These are phyloP conservation scores for Reticulitermes lucifugus DNA, from an alignment of 2,888 invertebrate genomes.

Conservation along the genomic window DNA sequence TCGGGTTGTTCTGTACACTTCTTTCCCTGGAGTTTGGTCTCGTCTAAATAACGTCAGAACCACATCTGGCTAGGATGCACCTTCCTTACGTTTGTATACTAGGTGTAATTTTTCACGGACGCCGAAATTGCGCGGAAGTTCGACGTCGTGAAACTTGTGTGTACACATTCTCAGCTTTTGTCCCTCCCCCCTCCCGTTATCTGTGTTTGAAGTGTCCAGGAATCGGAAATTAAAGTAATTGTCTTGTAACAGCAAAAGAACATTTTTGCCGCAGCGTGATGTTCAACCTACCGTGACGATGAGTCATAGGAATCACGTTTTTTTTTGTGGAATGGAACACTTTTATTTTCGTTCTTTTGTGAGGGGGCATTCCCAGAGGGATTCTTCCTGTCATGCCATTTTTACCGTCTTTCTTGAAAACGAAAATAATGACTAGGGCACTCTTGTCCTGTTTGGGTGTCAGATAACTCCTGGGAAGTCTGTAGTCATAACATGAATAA, in stretches of 20 bases:
- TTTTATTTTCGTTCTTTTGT: too few species aligned
- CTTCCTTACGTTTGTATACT: neutral
- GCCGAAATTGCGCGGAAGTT: neutral
- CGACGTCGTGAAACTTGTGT: neutral
- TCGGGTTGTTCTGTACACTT: too few species aligned
- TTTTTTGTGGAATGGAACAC: too few species aligned
- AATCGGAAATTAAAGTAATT: conserved; percentile 29
- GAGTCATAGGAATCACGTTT: neutral
- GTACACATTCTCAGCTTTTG: neutral
- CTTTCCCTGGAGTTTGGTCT: too few species aligned
- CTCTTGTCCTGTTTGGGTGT: too few species aligned
- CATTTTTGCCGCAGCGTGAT: neutral
- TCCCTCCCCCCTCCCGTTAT: neutral
- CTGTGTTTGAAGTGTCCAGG: neutral
- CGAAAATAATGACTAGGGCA: neutral
- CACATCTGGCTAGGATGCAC: neutral
- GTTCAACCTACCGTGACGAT: conserved; percentile 6
- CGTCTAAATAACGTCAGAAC: neutral
- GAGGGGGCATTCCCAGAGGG: neutral
- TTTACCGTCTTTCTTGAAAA: neutral
- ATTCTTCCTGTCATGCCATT: neutral
- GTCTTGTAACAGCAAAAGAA: conserved; percentile 2
- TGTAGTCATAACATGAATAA: too few species aligned
- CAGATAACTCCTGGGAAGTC: too few species aligned
- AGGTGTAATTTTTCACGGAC: conserved; percentile 1